Conservation (phyloP, 2,888 invertebrate species). For the Xanthorhoe spadicearia region DNA sequence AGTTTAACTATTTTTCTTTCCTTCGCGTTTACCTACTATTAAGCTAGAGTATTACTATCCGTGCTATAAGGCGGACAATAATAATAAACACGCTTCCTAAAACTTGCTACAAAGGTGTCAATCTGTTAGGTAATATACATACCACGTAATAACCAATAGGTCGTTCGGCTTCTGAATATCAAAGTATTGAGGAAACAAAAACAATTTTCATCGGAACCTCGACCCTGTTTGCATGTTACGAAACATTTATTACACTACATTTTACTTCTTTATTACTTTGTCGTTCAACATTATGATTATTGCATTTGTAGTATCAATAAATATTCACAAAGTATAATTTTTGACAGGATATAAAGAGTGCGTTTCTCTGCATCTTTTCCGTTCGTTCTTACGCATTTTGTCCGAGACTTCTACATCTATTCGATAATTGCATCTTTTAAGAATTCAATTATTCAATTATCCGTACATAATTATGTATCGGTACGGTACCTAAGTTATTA, state of each 20-base stretch:
- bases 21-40: too few species aligned
- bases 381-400: too few species aligned
- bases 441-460: too few species aligned
- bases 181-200: slow-evolving; percentile 73
- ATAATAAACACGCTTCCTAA: slow-evolving; percentile 28
- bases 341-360: too few species aligned
- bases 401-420: too few species aligned
- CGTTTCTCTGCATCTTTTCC: too few species aligned
- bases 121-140: slow-evolving; percentile 73
- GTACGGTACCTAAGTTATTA: too few species aligned
- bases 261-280: slow-evolving; percentile 16
- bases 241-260: slow-evolving; percentile 47
- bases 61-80: too few species aligned
- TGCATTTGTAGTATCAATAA: background rate
- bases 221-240: slow-evolving; percentile 76
- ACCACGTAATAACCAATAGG: slow-evolving; percentile 66
- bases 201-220: slow-evolving; percentile 64
- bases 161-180: slow-evolving; percentile 69
- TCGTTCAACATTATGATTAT: background rate
- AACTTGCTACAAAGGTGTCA: slow-evolving; percentile 46
- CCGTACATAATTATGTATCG: too few species aligned
- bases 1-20: too few species aligned
- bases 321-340: background rate
- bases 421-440: too few species aligned
- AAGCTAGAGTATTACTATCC: too few species aligned